Evolutionary conservation across 2,888 invertebrate genomes (phyloP), one percentile per base, ranked within the genome.

Genomic region (Calameuta filiformis): DNA sequence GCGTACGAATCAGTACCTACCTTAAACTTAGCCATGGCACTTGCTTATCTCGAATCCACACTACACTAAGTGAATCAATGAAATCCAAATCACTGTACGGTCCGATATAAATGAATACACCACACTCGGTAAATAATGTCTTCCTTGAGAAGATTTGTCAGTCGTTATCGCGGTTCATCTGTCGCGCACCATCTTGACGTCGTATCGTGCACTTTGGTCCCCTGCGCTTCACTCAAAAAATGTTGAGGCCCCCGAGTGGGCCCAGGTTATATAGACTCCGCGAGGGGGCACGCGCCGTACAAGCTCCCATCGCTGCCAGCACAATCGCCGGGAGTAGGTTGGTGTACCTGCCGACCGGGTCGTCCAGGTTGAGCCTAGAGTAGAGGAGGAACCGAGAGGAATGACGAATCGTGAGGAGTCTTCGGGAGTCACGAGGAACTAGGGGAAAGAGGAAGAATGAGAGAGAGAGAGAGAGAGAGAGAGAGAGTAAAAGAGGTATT

Each of bases 181-280:
- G 77, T 81, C 85, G 82, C 83, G 80, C 88, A 87, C 84, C 87
- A 89, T 88, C 83, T 80, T 83, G 83, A 79, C 83, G 82, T 83
- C 83, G 82, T 83, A 79, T 80, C 75, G 77, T 69, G 68, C 69
- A 73, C 15, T 73, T 69, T 35, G 69, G 73, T 34, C 23, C 34
- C 12, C 34, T 68, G 56, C 68, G 56, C 81, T 84, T 82, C 85
- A 87, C 86, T 86, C 82, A 89, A 90, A 90, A 91, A 90, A 91
- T 90, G 89, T 84, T 87, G 83, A 83, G 83, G 83, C 85, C 83
- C 84, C 86, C 86, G 85, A 81, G 84, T 84, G 80, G 81, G 82
- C 84, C 85, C 86, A 75, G 87, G 88, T 91, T 91, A 90, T 91
- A 91, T 91, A 91, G 90, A 91, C 89, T 91, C 89, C 83, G 83